Base-by-base conservation (phyloP, 2,113 vertebrate species). In the Pipra filicauda region DNA sequence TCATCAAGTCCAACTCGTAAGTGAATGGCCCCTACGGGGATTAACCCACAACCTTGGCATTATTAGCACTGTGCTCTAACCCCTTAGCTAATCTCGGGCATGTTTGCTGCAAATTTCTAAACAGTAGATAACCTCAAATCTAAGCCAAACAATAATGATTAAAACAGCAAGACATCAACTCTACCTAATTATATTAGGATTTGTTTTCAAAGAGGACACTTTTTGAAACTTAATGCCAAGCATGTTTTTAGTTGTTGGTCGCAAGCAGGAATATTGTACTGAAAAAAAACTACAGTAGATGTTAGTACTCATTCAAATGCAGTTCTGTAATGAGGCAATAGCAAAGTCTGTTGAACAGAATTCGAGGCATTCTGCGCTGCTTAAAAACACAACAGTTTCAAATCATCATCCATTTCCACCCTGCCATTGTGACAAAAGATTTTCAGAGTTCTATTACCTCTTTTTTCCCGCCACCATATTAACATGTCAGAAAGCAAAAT, bases 381-480 rank as follows among this genome's bases (percentile, higher is more conserved):
- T 77, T 51, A 78, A 59, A 85, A 91, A 8, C 17, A 55, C 20
- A 70, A 18, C 18, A 46, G 15, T 65, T 86, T 35, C 8, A 74
- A 92, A 39, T 69, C 3, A 30, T 54, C 37, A 28, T 30, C 39
- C 4, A 1, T 65, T 91, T 73, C 33, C 12, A 66, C 20, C 3
- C 37, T 62, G 28, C 26, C 13, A 10, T 15, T 26, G 19, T 20
- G 30, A 75, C 15, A 59, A 55, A 87, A 73, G 4, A 37, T 30
- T 76, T 79, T 72, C 58, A 17, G 16, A 69, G 43, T n/a, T 73
- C 54, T 39, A 78, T 27, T 39, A 21, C 1, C 1, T 5, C 15
- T 30, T 77, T 24, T 24, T 12, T 7, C 0, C 0, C 3, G 3
- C 24, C 13, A 11, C 15, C 16, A 35, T 33, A 69, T 41, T 41